Base-by-base conservation (phyloP, 2,888 invertebrate genomes). In the Helicoverpa assulta region DNA sequence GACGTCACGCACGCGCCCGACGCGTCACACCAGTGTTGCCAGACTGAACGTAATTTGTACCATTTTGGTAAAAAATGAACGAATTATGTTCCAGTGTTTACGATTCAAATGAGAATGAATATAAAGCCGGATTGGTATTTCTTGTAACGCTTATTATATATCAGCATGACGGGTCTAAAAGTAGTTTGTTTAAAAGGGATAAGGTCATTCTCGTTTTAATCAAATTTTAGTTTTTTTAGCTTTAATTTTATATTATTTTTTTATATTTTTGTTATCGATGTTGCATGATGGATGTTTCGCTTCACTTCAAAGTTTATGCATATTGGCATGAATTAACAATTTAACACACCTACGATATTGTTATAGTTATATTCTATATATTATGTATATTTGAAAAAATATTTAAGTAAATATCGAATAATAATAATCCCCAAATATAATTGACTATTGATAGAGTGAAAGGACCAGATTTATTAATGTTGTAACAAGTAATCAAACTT, bases 151-250 rank as follows among this genome's bases (percentile, higher is more conserved):
- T 85, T 85, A 72, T 33, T 71, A 81, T 78, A 76, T 73, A 85
- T 86, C 85, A 91, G 91, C 90, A 83, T 81, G 70, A 68, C 80
- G 80, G 86, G 81, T 73, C 70, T 76, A 72, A 78, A 62, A 71
- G 85, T 88, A 88, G 85, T 81, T 89, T 85, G 86, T 80, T 73
- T 80, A 76, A 70, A 86, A 89, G 91, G 88, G 86, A 83, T 81
- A 80, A 86, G 94, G 93, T 91, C 94, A 95, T 95, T 95, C 95
- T 95, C 95, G 93, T 94, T 95, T 95, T 85, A 87, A 94, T 95
- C 94, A 93, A 53, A 80, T 80, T 70, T 81, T 85, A 86, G 82
- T 73, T 77, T 29, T 89, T 86, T 54, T 71, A 50, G 70, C 72
- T 83, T 74, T 78, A 86, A 19, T 89, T 88, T 82, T 84, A 86